Conservation (phyloP, 2,888 invertebrate species). For the Anthophora plumipes region DNA sequence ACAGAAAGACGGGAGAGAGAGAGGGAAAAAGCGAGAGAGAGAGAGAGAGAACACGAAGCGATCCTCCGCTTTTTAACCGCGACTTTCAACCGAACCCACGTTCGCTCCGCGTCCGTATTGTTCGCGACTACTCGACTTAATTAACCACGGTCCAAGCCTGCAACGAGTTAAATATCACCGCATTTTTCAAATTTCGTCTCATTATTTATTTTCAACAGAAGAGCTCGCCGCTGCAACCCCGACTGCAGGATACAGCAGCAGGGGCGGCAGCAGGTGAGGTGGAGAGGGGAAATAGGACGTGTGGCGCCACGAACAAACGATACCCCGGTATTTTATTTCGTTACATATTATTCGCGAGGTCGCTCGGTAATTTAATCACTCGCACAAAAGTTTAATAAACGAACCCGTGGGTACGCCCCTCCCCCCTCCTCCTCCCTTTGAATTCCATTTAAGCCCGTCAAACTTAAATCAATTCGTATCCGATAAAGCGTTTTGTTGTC, state of each 20-base stretch:
- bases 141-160: constrained; percentile 30
- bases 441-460: constrained; percentile 38
- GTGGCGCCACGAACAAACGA: constrained; percentile 11
- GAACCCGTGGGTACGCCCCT: background rate
- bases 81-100: constrained; percentile 12
- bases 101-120: constrained; percentile 19
- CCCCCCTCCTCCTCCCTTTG: constrained; percentile 9
- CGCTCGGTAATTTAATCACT: constrained; percentile 43
- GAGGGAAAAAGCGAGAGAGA: background rate
- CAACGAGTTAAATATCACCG: constrained; percentile 40
- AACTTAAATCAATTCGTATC: constrained; percentile 48
- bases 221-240: too few species aligned
- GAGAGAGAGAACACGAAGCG: background rate
- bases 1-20: background rate
- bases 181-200: constrained; percentile 47
- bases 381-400: constrained; percentile 49
- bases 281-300: background rate
- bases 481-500: constrained; percentile 45
- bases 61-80: background rate
- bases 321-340: constrained; percentile 45
- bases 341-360: constrained; percentile 34
- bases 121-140: constrained; percentile 42
- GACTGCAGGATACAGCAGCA: too few species aligned
- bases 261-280: background rate
- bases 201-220: constrained; percentile 43